phyloP scores from a whole-genome alignment of 2,888 invertebrate genomes.

The Troides oblongomaculatus region DNA sequence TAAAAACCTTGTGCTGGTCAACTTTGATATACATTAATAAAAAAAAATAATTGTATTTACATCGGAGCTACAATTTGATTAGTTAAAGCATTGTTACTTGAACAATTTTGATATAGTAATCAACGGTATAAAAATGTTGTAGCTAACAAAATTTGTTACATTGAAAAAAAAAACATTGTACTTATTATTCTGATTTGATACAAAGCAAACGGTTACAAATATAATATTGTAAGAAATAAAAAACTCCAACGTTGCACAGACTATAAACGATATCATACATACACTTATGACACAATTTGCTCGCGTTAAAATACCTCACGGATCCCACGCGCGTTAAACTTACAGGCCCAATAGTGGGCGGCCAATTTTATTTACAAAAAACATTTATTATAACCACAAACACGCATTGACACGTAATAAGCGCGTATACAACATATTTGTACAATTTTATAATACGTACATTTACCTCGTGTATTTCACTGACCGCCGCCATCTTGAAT shows the following conservation, averaged over 20 bases:
- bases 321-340: background rate
- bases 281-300: constrained; percentile 11
- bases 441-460: constrained; percentile 26
- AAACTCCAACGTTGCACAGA: constrained; percentile 19
- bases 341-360: background rate
- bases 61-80: too few relatives aligned
- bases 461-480: background rate
- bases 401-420: constrained; percentile 3
- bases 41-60: too few relatives aligned
- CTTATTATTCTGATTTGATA: too few relatives aligned
- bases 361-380: background rate
- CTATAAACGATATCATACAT: constrained; percentile 9
- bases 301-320: background rate
- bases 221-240: background rate
- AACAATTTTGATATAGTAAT: too few relatives aligned
- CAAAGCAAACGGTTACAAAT: background rate
- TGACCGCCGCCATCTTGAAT: constrained; percentile 1
- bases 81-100: too few relatives aligned
- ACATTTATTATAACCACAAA: constrained; percentile 14
- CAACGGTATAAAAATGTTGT: too few relatives aligned
- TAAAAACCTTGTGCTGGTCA: too few relatives aligned
- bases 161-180: too few relatives aligned
- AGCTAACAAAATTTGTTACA: too few relatives aligned
- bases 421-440: constrained; percentile 15
- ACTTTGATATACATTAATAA: too few relatives aligned